Evolutionary conservation across 2,113 vertebrate species (phyloP).

Genomic region (Orthonyx spaldingii): DNA sequence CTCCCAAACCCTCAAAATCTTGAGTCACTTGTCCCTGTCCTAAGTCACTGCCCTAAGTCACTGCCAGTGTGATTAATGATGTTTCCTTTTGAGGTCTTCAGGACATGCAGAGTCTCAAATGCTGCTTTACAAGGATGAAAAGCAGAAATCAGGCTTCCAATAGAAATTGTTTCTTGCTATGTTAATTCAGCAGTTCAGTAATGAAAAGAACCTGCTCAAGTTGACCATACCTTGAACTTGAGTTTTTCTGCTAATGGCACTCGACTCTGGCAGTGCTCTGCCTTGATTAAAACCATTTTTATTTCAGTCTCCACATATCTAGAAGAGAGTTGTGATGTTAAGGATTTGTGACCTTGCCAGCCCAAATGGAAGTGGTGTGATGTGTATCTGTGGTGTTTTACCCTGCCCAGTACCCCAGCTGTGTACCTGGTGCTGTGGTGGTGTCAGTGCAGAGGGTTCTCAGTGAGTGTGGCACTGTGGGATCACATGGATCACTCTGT

Average conservation of each 20-base stretch:
- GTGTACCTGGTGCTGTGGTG: rapidly evolving
- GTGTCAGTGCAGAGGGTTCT: background rate
- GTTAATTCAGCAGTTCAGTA: background rate
- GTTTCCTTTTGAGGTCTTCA: background rate
- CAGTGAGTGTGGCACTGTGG: rapidly evolving
- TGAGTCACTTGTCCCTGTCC: background rate
- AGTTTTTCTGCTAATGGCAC: background rate
- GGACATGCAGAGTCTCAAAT: background rate
- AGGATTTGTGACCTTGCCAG: background rate
- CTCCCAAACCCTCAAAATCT: background rate
- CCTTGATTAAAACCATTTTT: background rate
- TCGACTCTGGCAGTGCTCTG: rapidly evolving
- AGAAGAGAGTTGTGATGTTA: background rate
- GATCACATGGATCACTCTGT: rapidly evolving
- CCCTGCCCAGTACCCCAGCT: rapidly evolving
- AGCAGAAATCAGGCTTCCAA: background rate
- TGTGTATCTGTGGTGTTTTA: background rate
- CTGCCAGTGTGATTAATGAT: background rate
- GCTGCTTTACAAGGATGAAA: background rate
- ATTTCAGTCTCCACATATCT: rapidly evolving
- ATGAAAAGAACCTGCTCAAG: background rate
- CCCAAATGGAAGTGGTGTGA: background rate
- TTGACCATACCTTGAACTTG: background rate
- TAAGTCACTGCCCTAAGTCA: background rate
- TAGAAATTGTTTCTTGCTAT: background rate